Conservation (phyloP, 2,888 invertebrate species). For the Acanthoscelides obtectus region DNA sequence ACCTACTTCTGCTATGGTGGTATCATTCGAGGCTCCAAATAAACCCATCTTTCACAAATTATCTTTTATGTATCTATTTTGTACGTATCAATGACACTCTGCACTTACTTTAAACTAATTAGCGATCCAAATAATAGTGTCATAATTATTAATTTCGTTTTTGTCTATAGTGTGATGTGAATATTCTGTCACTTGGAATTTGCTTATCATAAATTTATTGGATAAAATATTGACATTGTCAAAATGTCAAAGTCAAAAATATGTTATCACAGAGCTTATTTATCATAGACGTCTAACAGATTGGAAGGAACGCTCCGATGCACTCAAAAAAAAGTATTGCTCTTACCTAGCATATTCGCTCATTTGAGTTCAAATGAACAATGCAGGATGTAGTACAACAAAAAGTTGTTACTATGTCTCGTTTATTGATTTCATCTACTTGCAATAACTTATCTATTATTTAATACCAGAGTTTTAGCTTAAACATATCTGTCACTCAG, state of each 20-base stretch:
- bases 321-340: too few species aligned
- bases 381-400: too few species aligned
- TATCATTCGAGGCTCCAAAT: slow-evolving; percentile 32
- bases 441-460: too few species aligned
- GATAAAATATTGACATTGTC: not conserved
- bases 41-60: slow-evolving; percentile 27
- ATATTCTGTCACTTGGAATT: not conserved
- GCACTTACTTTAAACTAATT: not conserved
- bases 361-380: too few species aligned
- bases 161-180: not conserved
- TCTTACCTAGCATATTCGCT: too few species aligned
- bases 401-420: too few species aligned
- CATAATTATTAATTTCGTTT: not conserved
- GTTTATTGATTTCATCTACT: too few species aligned
- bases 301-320: too few species aligned
- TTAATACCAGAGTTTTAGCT: too few species aligned
- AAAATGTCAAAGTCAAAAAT: not conserved
- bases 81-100: not conserved
- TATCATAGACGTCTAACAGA: too few species aligned
- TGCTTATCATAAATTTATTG: not conserved
- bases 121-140: not conserved
- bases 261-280: too few species aligned
- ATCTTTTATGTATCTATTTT: not conserved
- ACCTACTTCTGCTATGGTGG: slow-evolving; percentile 35
- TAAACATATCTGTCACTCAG: too few species aligned